These are phyloP conservation scores for Epicampocera succincta DNA, from an alignment of 2,888 invertebrate genomes.

Conservation along the genomic window DNA sequence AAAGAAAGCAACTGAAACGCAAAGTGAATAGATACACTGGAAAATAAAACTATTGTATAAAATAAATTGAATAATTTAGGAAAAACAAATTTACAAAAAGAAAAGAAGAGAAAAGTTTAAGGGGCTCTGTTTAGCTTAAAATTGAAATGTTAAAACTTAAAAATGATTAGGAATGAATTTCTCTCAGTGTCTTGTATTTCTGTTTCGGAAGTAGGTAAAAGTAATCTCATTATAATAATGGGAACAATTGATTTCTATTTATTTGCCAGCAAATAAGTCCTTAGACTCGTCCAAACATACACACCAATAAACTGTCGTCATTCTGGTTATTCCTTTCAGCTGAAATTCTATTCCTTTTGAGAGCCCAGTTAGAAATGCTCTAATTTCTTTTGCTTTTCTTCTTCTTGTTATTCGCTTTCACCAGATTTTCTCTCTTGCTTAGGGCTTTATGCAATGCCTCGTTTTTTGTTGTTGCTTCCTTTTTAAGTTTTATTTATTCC, in stretches of 20 bases:
- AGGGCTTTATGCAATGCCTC: slow-evolving; percentile 31
- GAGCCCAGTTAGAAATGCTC: slow-evolving; percentile 57
- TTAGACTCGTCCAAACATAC: slow-evolving; percentile 26
- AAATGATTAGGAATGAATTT: too few relatives aligned
- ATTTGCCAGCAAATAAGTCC: slow-evolving; percentile 72
- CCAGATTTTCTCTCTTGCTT: slow-evolving; percentile 30
- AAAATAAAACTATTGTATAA: background rate
- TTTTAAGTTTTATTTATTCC: slow-evolving; percentile 20
- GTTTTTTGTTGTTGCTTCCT: slow-evolving; percentile 34
- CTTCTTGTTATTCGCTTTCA: background rate
- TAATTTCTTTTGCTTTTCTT: slow-evolving; percentile 40
- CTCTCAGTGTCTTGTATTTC: slow-evolving; percentile 36
- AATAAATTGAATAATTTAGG: background rate
- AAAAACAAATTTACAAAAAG: too few relatives aligned
- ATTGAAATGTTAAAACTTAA: too few relatives aligned
- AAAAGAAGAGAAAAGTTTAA: too few relatives aligned
- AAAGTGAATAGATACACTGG: slow-evolving; percentile 8
- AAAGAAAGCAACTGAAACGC: slow-evolving; percentile 6
- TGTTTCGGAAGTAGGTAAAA: slow-evolving; percentile 79
- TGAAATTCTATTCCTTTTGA: slow-evolving; percentile 10
- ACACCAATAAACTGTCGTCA: slow-evolving; percentile 29
- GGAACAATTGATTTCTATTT: slow-evolving; percentile 81
- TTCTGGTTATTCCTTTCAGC: slow-evolving; percentile 15
- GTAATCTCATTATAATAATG: slow-evolving; percentile 81
- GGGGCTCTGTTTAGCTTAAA: too few relatives aligned